Evolutionary conservation across 2,888 invertebrate genomes (phyloP), one percentile per base, ranked within the genome.

Genomic region (Heteropelma amictum): DNA sequence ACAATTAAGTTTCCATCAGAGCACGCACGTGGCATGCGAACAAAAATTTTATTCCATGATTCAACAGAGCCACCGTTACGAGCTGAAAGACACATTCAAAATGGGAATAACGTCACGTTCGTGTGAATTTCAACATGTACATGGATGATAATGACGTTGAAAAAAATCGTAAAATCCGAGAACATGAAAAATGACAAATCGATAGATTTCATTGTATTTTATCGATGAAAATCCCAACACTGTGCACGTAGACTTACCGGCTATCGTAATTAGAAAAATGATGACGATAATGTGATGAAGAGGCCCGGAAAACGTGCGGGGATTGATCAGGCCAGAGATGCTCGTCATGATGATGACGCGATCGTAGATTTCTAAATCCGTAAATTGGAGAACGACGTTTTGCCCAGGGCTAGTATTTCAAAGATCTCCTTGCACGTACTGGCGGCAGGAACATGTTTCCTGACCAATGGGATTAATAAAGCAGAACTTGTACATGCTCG

Each of bases 401-500:
- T 40, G 33, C 35, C 63, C 51, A 42, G 58, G 40, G 61, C 69
- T 69, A 68, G 76, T 83, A 80, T 69, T 82, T 80, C 79, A 81
- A 72, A 71, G 80, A 77, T 71, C 81, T 80, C 80, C 82, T 80
- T 74, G 78, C 79, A 51, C 80, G 80, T 77, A 83, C 81, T 84
- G 86, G 82, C 65, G 81, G 82, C 80, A 84, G 81, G 77, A 85
- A 81, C 81, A 84, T 83, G 72, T 78, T 83, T 77, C 82, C 86
- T 86, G 80, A 72, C 72, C 80, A 78, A 80, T 63, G 72, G 17
- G 6, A 78, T 78, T 63, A 71, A 77, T 79, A 47, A 71, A 40
- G n/a, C n/a, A n/a, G 40, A 12, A 68, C 38, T 70, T 61, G 28
- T 45, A 7, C 35, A 42, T 56, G 30, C 17, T n/a, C 14, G 26